Evolutionary conservation across 1,140 invertebrate species (phyloP), one percentile per base, ranked within the genome.

Genomic region (Cheumatopsyche charites): DNA sequence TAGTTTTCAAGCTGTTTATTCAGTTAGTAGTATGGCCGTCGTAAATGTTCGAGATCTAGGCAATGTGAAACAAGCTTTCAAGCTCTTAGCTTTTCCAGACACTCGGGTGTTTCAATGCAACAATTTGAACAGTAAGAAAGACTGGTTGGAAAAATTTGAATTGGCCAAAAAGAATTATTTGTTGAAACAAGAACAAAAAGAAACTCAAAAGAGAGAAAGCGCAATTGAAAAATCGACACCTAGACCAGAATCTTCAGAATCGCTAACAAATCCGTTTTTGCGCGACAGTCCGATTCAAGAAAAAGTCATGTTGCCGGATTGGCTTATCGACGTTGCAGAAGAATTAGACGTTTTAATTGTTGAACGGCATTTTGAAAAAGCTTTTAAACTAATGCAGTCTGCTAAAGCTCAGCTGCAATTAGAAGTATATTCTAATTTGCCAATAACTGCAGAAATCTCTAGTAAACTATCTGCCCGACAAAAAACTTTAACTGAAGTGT

Each of bases 311-410:
- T 83, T 90, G 26, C 93, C 93, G 0, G 95, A 97, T 76, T 98
- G 97, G 97, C 81, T 99, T 26, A 78, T 90, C 67, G 96, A 98
- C 82, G 88, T 96, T 0, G 90, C 94, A 17, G 97, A 98, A 81
- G 96, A 99, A 82, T 84, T 99, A 21, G 97, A 99, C 85, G 96
- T 98, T 15, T 90, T 91, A 72, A 95, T 99, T 76, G 97, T 97
- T n/a, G 95, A 98, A 81, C 88, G 97, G 77, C 94, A 98, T 80
- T 98, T 98, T 81, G 95, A 98, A 81, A 93, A 96, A 79, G 96
- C 97, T 15, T 93, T 97, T 71, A 88, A 89, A 71, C 84, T 98
- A 7, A 89, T 98, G 63, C 89, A 94, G 63, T 74, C 78, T 41
- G 84, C 84, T 26, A 82, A 85, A 72, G 82, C 83, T 52, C 79